Evolutionary conservation across 2,797 vertebrate genomes (phyloP), one percentile per base, ranked within the genome.

Genomic region (Prunella strophiata): DNA sequence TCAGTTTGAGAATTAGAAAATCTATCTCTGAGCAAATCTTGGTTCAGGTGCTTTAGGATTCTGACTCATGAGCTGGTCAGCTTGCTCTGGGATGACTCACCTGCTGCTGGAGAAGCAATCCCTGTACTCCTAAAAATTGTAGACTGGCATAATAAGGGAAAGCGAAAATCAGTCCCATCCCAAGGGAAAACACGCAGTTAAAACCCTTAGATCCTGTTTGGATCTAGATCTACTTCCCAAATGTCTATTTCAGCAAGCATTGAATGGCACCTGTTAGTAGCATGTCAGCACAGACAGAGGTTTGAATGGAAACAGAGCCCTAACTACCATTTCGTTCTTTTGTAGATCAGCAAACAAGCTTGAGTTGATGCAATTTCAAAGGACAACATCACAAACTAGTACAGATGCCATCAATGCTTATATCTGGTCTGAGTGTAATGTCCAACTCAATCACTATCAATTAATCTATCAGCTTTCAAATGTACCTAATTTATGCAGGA

Each of bases 61-160:
- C 88, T 93, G 93, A 95, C 63, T 94, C 91, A 96, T 36, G 74
- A 90, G 68, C n/a, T 1, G 23, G 90, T 94, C 88, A 91, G 11
- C 29, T 95, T 86, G 48, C 55, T 85, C 71, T 10, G 26, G 38
- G 40, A 90, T 90, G 94, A 96, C 55, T 94, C 95, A 95, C 34
- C 59, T 93, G 74, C 62, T 48, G 76, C 70, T 78, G 68, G 65
- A 92, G 70, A 50, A 86, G 74, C 66, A 93, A 42, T 8, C 63
- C 77, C 83, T 50, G 16, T 84, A 82, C 45, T 26, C 36, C 36
- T 88, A 70, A 93, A 91, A 91, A 57, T 3, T 48, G 55, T 63
- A 78, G 62, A 34, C n/a, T 32, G 36, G 42, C 17, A 40, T 75
- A 47, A 32, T 72, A 85, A 80, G 16, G 59, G 21, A 63, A 90